phyloP scores from a whole-genome alignment of 2,888 invertebrate species.

The Drosophila picticornis region DNA sequence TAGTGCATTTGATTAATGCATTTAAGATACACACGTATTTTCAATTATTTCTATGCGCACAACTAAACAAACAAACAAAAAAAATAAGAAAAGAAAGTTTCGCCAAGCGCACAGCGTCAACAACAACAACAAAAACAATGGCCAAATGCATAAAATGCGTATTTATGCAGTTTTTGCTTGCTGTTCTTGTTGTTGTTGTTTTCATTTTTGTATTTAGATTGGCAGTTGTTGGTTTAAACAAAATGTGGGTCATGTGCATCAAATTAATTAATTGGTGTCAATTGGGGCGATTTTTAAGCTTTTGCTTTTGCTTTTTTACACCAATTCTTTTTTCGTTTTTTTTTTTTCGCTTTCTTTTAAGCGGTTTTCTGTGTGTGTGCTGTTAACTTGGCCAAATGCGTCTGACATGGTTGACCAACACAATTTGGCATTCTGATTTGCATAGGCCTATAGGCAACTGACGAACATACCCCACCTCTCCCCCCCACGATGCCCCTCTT shows the following conservation, averaged over 20 bases:
- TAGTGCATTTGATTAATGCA: slow-evolving; percentile 52
- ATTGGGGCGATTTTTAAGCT: slow-evolving; percentile 59
- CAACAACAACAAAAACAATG: slow-evolving; percentile 10
- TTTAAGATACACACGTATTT: slow-evolving; percentile 41
- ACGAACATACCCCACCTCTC: neutral
- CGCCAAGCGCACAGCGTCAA: neutral
- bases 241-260: slow-evolving; percentile 81
- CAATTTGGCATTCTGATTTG: slow-evolving; percentile 44
- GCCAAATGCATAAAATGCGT: slow-evolving; percentile 39
- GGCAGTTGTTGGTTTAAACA: slow-evolving; percentile 60
- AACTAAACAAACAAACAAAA: neutral
- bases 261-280: slow-evolving; percentile 81
- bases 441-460: slow-evolving; percentile 25
- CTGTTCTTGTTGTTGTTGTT: slow-evolving; percentile 26
- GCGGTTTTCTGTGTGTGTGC: slow-evolving; percentile 23
- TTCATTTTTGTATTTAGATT: slow-evolving; percentile 42
- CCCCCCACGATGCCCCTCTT: neutral
- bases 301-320: slow-evolving; percentile 15
- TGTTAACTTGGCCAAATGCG: slow-evolving; percentile 53
- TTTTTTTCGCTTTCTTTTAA: slow-evolving; percentile 31
- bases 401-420: slow-evolving; percentile 38
- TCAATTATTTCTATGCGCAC: slow-evolving; percentile 44
- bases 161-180: slow-evolving; percentile 30
- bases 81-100: slow-evolving; percentile 47
- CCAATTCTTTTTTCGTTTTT: slow-evolving; percentile 34